Percentiles rank a stretch among this genome's conserved stretches.
Conservation (phyloP, 2,888 invertebrate species). For the Ectobius pallidus region DNA sequence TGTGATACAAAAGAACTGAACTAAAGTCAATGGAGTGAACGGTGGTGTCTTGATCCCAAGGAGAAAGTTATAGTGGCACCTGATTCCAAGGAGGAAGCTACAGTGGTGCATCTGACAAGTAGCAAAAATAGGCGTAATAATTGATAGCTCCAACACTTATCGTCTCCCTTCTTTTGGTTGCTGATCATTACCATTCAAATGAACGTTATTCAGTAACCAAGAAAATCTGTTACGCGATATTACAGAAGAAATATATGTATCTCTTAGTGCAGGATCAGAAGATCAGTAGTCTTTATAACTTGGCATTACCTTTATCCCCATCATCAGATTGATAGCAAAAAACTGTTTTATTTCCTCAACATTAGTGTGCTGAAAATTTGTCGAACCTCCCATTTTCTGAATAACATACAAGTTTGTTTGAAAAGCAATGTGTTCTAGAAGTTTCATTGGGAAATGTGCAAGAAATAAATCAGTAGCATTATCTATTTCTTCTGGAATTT, state of each 20-base stretch:
- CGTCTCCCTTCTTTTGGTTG: too few relatives aligned
- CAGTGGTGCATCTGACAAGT: too few relatives aligned
- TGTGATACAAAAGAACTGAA: too few relatives aligned
- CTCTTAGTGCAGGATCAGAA: not conserved
- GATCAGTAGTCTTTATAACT: slow-evolving; percentile 27
- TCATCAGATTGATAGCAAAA: slow-evolving; percentile 13
- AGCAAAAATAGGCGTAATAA: too few relatives aligned
- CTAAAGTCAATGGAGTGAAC: too few relatives aligned
- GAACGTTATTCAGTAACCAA: slow-evolving; percentile 14
- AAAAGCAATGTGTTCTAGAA: not conserved
- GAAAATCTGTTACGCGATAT: slow-evolving; percentile 4
- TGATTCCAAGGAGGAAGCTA: too few relatives aligned
- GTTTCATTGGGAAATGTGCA: not conserved
- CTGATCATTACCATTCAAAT: not conserved
- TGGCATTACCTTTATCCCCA: slow-evolving; percentile 24
- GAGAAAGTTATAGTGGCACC: too few relatives aligned
- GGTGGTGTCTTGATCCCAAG: too few relatives aligned
- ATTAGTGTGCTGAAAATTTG: slow-evolving; percentile 6
- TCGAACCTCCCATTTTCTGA: slow-evolving; percentile 4
- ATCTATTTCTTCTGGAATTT: not conserved
- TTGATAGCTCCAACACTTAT: too few relatives aligned
- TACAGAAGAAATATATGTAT: slow-evolving; percentile 9
- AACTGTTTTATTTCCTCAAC: slow-evolving; percentile 10
- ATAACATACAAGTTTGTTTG: slow-evolving; percentile 12
- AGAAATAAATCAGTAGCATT: not conserved